These are phyloP conservation scores for Lates japonicus DNA, from an alignment of 2,797 vertebrate species.

Conservation along the genomic window DNA sequence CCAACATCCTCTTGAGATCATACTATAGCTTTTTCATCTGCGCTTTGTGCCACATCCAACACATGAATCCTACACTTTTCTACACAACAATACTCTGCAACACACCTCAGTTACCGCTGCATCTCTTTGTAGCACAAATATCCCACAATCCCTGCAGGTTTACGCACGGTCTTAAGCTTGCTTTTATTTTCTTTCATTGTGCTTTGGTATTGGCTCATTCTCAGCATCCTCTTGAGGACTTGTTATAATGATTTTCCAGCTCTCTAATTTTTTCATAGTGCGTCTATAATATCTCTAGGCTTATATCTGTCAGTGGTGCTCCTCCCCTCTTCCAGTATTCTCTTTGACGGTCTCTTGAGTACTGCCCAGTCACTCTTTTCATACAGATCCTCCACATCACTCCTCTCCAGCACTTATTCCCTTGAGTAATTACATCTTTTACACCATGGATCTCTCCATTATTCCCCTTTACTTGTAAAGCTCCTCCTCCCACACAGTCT, in stretches of 20 bases:
- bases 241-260: conserved; percentile 65
- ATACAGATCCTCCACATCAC: conserved; percentile 51
- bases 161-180: conserved; percentile 13
- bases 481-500: conserved; percentile 48
- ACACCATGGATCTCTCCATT: conserved; percentile 58
- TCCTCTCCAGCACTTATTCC: conserved; percentile 56
- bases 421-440: conserved; percentile 71
- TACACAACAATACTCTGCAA: conserved; percentile 15
- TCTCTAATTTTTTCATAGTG: conserved; percentile 56
- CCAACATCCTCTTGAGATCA: conserved; percentile 44
- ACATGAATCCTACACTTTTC: conserved; percentile 15
- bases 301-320: conserved; percentile 59
- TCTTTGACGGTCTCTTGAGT: conserved; percentile 72
- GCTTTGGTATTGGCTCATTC: conserved; percentile 39
- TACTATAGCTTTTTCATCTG: conserved; percentile 15
- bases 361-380: conserved; percentile 60
- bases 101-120: conserved; percentile 27
- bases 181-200: conserved; percentile 48
- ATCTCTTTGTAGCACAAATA: conserved; percentile 55
- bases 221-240: conserved; percentile 52
- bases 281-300: conserved; percentile 54
- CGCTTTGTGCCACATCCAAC: conserved; percentile 37
- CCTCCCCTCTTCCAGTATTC: conserved; percentile 64
- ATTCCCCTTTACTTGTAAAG: conserved; percentile 61
- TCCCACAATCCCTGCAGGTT: conserved; percentile 57